Conservation (phyloP, 2,797 vertebrate genomes). For the Natrix natrix region DNA sequence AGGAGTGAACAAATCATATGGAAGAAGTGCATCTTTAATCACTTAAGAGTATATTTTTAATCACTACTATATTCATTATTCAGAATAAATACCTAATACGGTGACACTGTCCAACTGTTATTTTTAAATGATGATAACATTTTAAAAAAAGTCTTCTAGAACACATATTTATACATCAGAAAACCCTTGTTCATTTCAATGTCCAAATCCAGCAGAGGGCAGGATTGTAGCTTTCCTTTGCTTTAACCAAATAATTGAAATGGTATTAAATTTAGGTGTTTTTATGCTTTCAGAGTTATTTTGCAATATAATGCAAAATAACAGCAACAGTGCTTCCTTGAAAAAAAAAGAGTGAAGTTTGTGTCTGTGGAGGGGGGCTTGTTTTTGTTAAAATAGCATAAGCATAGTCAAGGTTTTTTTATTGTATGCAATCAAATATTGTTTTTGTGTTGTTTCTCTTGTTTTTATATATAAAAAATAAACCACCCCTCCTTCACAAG, state of each 20-base stretch:
- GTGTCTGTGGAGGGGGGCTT: no score
- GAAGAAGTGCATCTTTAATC: neutral
- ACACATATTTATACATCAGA: neutral
- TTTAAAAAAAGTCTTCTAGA: neutral
- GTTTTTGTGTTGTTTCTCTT: neutral
- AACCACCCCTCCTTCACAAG: neutral
- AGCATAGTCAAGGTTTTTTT: neutral
- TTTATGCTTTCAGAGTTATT: fast-evolving
- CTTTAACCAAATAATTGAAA: neutral
- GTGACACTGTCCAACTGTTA: no score
- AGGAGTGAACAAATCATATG: neutral
- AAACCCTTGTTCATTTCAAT: neutral
- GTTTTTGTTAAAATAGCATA: neutral
- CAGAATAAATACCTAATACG: neutral
- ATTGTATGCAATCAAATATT: neutral
- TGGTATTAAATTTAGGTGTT: fast-evolving
- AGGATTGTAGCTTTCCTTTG: conserved; percentile 44
- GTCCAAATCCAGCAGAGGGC: conserved; percentile 65
- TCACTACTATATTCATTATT: neutral
- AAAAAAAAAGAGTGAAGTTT: neutral
- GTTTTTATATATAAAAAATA: neutral
- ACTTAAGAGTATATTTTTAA: neutral
- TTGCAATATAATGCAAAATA: neutral
- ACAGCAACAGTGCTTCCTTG: neutral
- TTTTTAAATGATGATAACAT: neutral